Conservation (phyloP, 2,888 invertebrate genomes). For the Cataglyphis albicans region DNA sequence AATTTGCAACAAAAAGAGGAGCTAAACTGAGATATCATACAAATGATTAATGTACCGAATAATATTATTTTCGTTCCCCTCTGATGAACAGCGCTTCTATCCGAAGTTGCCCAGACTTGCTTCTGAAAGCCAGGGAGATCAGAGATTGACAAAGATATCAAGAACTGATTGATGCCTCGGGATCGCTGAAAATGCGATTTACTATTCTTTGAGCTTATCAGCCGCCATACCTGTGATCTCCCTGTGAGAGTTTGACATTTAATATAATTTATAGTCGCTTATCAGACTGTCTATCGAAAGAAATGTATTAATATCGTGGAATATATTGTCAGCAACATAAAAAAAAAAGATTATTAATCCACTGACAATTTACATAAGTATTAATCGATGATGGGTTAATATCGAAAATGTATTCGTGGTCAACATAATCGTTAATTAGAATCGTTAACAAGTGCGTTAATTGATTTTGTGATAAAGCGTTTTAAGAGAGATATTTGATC, state of each 20-base stretch:
- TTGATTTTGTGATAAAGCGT: not conserved
- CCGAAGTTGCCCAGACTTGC: not conserved
- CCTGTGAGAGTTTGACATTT: not conserved
- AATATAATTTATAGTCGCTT: not conserved
- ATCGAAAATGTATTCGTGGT: not conserved
- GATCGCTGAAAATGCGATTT: slow-evolving; percentile 28
- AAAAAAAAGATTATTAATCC: not conserved
- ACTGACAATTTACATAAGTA: not conserved
- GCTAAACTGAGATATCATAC: slow-evolving; percentile 11
- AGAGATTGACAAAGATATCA: slow-evolving; percentile 11
- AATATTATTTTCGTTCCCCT: not conserved
- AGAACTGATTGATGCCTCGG: slow-evolving; percentile 13
- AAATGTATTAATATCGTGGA: not conserved
- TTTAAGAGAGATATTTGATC: not conserved
- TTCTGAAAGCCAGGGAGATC: not conserved
- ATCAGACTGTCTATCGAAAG: not conserved
- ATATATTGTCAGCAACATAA: not conserved
- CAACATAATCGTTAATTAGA: not conserved
- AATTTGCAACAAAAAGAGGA: not conserved
- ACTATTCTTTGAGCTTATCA: not conserved
- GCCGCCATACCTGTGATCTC: not conserved
- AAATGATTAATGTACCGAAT: slow-evolving; percentile 10
- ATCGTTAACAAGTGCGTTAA: not conserved
- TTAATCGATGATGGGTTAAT: not conserved
- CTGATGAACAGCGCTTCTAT: not conserved